Conservation (phyloP, 1,140 invertebrate genomes). For the Charaxes varanes region DNA sequence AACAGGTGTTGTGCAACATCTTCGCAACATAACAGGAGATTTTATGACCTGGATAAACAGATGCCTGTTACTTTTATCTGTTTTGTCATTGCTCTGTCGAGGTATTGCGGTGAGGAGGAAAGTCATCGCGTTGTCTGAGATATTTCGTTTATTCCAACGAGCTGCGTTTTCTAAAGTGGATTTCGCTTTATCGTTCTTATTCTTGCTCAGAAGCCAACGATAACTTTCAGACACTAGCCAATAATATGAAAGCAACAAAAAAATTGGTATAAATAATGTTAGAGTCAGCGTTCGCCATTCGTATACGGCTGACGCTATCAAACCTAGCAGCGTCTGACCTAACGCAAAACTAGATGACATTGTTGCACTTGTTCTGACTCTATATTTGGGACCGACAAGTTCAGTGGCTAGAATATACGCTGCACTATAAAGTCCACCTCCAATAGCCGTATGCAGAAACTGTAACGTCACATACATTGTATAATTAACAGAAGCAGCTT, state of each 20-base stretch:
- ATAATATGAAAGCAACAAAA: slow-evolving; percentile 78
- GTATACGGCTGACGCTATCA: slow-evolving; percentile 78
- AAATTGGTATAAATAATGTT: slow-evolving; percentile 78
- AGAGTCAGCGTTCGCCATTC: slow-evolving; percentile 83
- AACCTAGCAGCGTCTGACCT: slow-evolving; percentile 81
- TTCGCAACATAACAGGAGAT: slow-evolving; percentile 76
- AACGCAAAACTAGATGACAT: slow-evolving; percentile 83
- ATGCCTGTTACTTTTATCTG: slow-evolving; percentile 19
- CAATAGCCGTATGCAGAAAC: slow-evolving; percentile 52
- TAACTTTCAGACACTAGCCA: slow-evolving; percentile 79
- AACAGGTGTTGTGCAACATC: slow-evolving; percentile 80
- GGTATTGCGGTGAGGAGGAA: slow-evolving; percentile 51
- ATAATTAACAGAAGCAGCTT: slow-evolving; percentile 56
- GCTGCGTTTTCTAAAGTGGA: slow-evolving; percentile 76
- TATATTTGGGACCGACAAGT: slow-evolving; percentile 82
- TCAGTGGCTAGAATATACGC: slow-evolving; percentile 79
- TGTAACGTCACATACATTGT: slow-evolving; percentile 54
- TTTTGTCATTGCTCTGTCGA: slow-evolving; percentile 25
- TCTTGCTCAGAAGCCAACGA: slow-evolving; percentile 86
- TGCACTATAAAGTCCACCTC: slow-evolving; percentile 57
- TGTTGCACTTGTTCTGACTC: slow-evolving; percentile 82
- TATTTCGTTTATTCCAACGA: slow-evolving; percentile 77
- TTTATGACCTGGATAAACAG: slow-evolving; percentile 71
- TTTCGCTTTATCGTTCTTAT: slow-evolving; percentile 78
- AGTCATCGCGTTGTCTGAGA: slow-evolving; percentile 73